Conservation (phyloP, 1,140 invertebrate species). For the Drosophila tsacasi region DNA sequence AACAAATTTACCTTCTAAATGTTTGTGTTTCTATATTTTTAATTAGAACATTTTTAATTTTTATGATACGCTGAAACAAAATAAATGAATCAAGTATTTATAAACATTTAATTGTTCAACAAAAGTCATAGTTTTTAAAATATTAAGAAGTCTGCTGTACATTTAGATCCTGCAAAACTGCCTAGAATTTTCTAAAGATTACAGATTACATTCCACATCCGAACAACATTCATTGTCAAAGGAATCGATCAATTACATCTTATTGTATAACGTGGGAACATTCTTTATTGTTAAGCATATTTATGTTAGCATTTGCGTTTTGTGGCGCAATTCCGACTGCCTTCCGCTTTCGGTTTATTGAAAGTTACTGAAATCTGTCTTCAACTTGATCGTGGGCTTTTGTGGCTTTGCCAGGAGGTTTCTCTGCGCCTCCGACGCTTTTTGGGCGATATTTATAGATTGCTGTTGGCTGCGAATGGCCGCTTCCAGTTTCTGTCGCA, state of each 20-base stretch:
- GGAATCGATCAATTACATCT: conserved; percentile 8
- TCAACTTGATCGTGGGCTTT: conserved; percentile 95
- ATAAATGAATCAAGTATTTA: background rate
- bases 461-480: conserved; percentile 93
- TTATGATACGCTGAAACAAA: background rate
- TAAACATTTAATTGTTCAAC: background rate
- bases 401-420: conserved; percentile 86
- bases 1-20: background rate
- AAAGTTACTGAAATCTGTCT: conserved; percentile 98
- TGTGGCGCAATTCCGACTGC: conserved; percentile 1
- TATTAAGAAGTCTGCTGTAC: background rate
- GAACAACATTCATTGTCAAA: conserved; percentile 8
- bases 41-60: background rate
- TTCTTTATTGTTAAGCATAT: conserved; percentile 42
- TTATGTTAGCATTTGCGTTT: conserved; percentile 21
- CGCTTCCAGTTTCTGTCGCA: conserved; percentile 93
- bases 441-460: conserved; percentile 86
- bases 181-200: conserved; percentile 9
- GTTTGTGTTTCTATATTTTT: background rate
- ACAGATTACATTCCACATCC: conserved; percentile 9
- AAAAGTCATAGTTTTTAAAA: background rate
- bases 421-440: conserved; percentile 83
- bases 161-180: conserved; percentile 6
- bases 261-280: conserved; percentile 15
- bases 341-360: conserved; percentile 49